These are phyloP conservation scores for Drosophila santomea DNA, from an alignment of 1,140 invertebrate species.

Conservation along the genomic window DNA sequence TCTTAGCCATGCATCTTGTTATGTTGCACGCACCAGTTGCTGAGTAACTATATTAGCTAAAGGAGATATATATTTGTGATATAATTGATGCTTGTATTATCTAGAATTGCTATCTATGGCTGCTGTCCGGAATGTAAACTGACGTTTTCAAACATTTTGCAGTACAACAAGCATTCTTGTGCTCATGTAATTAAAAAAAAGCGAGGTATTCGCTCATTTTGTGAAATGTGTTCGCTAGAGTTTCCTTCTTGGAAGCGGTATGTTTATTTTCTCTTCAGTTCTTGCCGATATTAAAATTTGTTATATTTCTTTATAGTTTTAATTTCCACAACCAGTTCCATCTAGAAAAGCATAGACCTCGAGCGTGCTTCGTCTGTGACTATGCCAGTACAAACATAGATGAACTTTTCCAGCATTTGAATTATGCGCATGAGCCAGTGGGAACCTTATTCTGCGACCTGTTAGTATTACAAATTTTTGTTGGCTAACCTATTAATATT, in stretches of 20 bases:
- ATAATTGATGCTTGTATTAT: background rate
- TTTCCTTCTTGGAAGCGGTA: conserved; percentile 80
- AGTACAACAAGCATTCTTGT: conserved; percentile 80
- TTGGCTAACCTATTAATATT: background rate
- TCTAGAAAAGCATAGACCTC: conserved; percentile 68
- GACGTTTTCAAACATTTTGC: conserved; percentile 71
- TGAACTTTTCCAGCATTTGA: conserved; percentile 74
- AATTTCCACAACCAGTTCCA: conserved; percentile 81
- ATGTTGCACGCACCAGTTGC: conserved; percentile 65
- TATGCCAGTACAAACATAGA: conserved; percentile 61
- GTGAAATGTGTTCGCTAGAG: conserved; percentile 67
- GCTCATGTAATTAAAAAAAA: conserved; percentile 65
- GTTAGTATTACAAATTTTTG: conserved; percentile 28
- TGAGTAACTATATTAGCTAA: conserved; percentile 41
- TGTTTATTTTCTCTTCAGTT: background rate
- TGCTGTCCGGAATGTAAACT: conserved; percentile 71
- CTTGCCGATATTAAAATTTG: background rate
- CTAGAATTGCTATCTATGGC: conserved; percentile 72
- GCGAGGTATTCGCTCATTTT: conserved; percentile 54
- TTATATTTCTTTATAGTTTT: conserved; percentile 43
- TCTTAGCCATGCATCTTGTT: conserved; percentile 69
- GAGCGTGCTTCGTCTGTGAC: conserved; percentile 70
- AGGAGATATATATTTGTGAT: too few species aligned
- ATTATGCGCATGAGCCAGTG: conserved; percentile 69
- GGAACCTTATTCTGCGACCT: conserved; percentile 64